Evolutionary conservation across 2,888 invertebrate species (phyloP), one percentile per base, ranked within the genome.

Genomic region (Drosophila parthenogenetica): DNA sequence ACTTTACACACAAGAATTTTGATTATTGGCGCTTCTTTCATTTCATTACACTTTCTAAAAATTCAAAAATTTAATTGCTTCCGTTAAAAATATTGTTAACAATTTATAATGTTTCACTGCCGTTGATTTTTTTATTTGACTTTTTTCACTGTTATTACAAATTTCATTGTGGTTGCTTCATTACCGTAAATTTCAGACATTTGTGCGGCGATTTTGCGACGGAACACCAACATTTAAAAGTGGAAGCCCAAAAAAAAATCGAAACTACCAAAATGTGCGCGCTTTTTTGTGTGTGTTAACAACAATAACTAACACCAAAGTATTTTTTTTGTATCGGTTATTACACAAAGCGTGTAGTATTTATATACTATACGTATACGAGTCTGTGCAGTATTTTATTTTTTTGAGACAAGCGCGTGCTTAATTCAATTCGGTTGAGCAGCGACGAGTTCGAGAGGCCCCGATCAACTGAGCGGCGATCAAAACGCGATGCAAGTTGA

Each of bases 381-480:
- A 13, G 17, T 22, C 32, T 42, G n/a, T 50, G 32, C 32, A 48
- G 48, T 49, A 49, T 17, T 48, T 25, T 19, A 13, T 54, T 43
- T 50, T 57, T n/a, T 46, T n/a, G 48, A 14, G 54, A 51, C 54
- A 55, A 62, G 58, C 68, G 53, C 77, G 64, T 69, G 72, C 61
- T 55, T 63, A 70, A 64, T 61, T 51, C 17, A 67, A 68, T 50
- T 77, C 57, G 42, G 29, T 69, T 29, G 75, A 74, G 82, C 74
- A 77, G 74, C 87, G 81, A 59, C 77, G 73, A 77, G 79, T 81
- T 81, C 79, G 78, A 89, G 73, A 77, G 79, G 75, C 89, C 81
- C 79, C 79, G 85, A 89, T 88, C 90, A 85, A 89, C 89, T 89
- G 89, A 89, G 85, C 77, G 77, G 55, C 73, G 73, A 77, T 78